Conservation (phyloP, 2,888 invertebrate genomes). For the Heliconius aoede region DNA sequence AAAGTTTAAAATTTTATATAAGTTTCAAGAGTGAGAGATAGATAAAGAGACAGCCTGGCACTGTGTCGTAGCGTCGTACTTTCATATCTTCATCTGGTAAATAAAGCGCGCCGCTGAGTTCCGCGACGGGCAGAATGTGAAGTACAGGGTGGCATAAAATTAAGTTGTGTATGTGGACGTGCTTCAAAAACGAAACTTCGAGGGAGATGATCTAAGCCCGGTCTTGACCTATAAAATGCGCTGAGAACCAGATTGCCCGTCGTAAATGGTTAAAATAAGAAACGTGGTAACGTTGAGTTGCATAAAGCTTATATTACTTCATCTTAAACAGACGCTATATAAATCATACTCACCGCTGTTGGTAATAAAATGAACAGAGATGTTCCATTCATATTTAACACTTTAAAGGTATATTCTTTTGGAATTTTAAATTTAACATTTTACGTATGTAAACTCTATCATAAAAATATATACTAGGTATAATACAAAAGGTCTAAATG, state of each 20-base stretch:
- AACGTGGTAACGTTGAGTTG: conserved; percentile 23
- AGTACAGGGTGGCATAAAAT: neutral
- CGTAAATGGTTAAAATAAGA: conserved; percentile 42
- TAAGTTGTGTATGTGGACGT: neutral
- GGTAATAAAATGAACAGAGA: neutral
- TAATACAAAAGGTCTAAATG: too few relatives aligned
- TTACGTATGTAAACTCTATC: too few relatives aligned
- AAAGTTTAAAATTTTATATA: neutral
- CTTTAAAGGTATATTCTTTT: too few relatives aligned
- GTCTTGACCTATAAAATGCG: conserved; percentile 40
- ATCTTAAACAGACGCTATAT: conserved; percentile 18
- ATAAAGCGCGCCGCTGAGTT: neutral
- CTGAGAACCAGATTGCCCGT: conserved; percentile 41
- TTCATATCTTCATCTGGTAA: neutral
- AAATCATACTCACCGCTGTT: conserved; percentile 7
- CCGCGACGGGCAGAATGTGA: neutral
- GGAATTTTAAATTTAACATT: too few relatives aligned
- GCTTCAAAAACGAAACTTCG: neutral
- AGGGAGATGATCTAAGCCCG: conserved; percentile 29
- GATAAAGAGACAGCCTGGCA: neutral
- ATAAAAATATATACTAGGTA: too few relatives aligned
- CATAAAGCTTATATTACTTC: conserved; percentile 31
- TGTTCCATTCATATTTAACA: neutral
- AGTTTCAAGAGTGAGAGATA: neutral
- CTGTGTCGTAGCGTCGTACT: neutral